Conservation (phyloP, 2,113 vertebrate genomes). For the Scolopax mira region DNA sequence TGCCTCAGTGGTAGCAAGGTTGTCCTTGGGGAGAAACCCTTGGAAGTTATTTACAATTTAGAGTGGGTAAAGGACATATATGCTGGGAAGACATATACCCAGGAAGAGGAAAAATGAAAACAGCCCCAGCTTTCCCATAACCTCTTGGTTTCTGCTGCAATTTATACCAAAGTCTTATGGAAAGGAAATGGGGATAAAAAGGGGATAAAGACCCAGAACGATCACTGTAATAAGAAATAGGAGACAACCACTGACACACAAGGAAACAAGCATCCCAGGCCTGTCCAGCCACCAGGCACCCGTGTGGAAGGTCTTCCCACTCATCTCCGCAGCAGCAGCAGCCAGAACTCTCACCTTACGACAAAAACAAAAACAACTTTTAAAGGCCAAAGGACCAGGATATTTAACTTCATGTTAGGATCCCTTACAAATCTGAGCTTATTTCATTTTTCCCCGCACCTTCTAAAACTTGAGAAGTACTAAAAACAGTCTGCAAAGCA, state of each 20-base stretch:
- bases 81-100: neutral
- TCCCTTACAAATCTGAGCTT: neutral
- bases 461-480: neutral
- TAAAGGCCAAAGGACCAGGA: neutral
- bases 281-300: neutral
- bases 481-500: neutral
- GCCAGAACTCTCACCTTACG: neutral
- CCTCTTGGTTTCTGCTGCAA: neutral
- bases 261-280: neutral
- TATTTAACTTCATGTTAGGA: neutral
- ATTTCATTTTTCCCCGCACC: neutral
- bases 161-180: neutral
- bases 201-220: neutral
- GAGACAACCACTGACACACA: neutral
- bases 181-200: neutral
- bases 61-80: neutral
- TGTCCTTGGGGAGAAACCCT: neutral
- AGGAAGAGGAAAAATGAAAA: neutral
- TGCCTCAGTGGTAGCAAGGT: neutral
- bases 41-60: neutral
- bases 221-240: neutral
- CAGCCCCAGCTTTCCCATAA: neutral
- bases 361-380: neutral
- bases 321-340: neutral
- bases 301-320: accelerated